Conservation (phyloP, 2,797 vertebrate genomes). For the Remorina albescens region DNA sequence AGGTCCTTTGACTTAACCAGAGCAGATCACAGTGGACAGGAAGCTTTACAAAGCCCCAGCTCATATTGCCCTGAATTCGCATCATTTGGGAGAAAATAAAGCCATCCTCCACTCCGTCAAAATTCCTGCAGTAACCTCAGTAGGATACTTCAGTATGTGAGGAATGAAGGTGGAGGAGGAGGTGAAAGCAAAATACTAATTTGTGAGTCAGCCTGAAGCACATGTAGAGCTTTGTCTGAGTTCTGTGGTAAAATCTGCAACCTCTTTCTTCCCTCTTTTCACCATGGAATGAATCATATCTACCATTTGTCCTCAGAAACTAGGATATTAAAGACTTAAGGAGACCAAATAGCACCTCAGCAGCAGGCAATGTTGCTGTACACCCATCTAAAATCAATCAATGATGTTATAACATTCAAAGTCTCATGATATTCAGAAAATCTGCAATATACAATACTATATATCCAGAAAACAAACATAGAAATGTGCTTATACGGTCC, state of each 20-base stretch:
- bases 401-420: background rate
- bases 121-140: conserved; percentile 69
- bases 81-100: conserved; percentile 64
- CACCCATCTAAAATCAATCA: background rate
- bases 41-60: conserved; percentile 67
- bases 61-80: conserved; percentile 75
- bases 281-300: background rate
- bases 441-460: no score
- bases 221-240: conserved; percentile 27
- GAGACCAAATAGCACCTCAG: background rate
- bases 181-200: conserved; percentile 47
- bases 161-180: conserved; percentile 46
- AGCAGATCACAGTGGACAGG: conserved; percentile 71
- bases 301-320: conserved; percentile 8
- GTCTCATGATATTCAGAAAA: background rate
- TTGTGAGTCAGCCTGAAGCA: conserved; percentile 51
- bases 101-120: conserved; percentile 52
- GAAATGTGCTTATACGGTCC: no score
- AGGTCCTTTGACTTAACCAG: conserved; percentile 69
- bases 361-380: background rate
- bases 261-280: conserved; percentile 8
- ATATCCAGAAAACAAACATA: no score
- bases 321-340: background rate
- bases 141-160: conserved; percentile 44
- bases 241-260: conserved; percentile 26